Base-by-base conservation (phyloP, 2,113 vertebrate genomes). In the Catharus minimus region DNA sequence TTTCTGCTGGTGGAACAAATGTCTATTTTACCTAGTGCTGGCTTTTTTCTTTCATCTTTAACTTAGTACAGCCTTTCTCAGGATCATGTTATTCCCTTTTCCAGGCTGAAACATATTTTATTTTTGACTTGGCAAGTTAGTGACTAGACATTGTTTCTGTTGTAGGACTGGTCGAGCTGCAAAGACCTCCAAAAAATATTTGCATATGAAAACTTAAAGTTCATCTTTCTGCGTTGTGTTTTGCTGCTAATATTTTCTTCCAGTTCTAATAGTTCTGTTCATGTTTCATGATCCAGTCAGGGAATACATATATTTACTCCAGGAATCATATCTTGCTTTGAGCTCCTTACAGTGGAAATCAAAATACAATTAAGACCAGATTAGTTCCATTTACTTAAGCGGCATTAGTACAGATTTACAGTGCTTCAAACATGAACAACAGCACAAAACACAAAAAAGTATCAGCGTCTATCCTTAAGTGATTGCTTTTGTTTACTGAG, bases 301-400 rank as follows among this genome's bases (percentile, higher is more conserved):
- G 10, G 66, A 86, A 73, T 9, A 39, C 0, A 19, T 2, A 17
- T 6, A 22, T 50, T 69, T 62, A 46, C 13, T n/a, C 30, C 6
- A 27, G 24, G 68, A 82, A 78, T 47, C 33, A 50, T 4, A 20
- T 49, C 39, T 88, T 61, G 13, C 50, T 78, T 68, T 21, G 33
- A 57, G 24, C 24, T 87, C n/a, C 38, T 76, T 38, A 65, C 6
- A 39, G 38, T 15, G 15, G 30, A 90, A 94, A 62, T 73, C 38
- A 76, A 88, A 93, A 82, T 13, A 82, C 20, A 91, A 33, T 66
- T 64, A 81, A 44, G 27, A 75, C 10, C 58, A 90, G 46, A 91
- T 88, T 87, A 95, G 84, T 82, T 82, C 52, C 66, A 65, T 89
- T 87, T 85, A 91, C 74, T 94, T 92, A 86, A 52, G 24, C 52